Evolutionary conservation across 1,140 invertebrate species (phyloP), one percentile per base, ranked within the genome.

Genomic region (Ruditapes philippinarum): DNA sequence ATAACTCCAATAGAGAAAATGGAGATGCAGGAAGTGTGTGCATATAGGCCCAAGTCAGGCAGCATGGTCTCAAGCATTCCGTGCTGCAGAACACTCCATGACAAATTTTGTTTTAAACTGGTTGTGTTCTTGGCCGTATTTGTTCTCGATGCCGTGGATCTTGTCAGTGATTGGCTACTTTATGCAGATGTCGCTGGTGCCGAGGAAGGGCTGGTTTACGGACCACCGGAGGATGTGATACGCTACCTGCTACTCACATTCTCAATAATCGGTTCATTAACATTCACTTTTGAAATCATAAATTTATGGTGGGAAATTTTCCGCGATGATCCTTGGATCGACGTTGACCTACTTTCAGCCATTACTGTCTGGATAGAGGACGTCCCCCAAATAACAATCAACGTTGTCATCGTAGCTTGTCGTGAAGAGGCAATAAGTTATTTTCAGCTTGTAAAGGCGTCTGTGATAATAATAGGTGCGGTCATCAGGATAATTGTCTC

Each of bases 351-450:
- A 14, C 89, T 93, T 1, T 93, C 92, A 0, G 90, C 91, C 5
- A 87, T 94, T 0, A 93, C 88, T 14, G 92, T 95, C 33, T 94
- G 93, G 94, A 89, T 93, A 2, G 93, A 94, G 70, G 93, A 94
- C 74, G 89, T 95, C 36, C 94, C 94, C 5, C 94, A 95, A 79
- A 92, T 94, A 45, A 73, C 89, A 7, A 91, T 94, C 9, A 93
- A 92, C 82, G 90, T 94, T 54, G 83, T 90, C 33, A 93, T 94
- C 54, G 91, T 92, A 17, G 49, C 91, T 0, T 95, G 94, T 80
- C 91, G 94, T 12, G 94, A 95, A 73, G 94, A 94, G 60, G 92
- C 92, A 0, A 93, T 94, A 62, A 95, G 93, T 70, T 91, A 93
- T 74, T 93, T 94, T 78, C 94, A 95, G 89, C 88, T 94, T 9